Evolutionary conservation across 2,797 vertebrate genomes (phyloP).

Genomic region (Coilia nasus): DNA sequence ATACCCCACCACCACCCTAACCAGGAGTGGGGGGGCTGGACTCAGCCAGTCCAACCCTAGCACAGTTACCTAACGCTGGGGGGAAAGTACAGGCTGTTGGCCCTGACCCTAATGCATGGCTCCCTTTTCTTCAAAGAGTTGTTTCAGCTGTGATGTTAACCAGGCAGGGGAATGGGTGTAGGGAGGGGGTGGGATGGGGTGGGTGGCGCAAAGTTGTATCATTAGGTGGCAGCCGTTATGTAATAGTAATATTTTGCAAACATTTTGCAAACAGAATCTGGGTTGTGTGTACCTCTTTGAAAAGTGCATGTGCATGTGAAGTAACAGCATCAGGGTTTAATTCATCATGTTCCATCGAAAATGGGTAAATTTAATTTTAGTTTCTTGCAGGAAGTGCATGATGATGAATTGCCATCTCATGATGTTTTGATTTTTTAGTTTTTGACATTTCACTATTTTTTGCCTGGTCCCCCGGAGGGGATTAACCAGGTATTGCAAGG

Average conservation of each 20-base stretch:
- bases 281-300: background rate
- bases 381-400: background rate
- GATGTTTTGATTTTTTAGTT: background rate
- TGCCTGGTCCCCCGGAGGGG: no score
- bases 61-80: slow-evolving; percentile 21
- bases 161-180: background rate
- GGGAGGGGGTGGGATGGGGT: background rate
- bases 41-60: slow-evolving; percentile 2
- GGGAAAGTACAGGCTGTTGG: slow-evolving; percentile 14
- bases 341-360: background rate
- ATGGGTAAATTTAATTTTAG: background rate
- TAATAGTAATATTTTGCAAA: background rate
- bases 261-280: background rate
- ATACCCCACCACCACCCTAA: background rate
- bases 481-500: no score
- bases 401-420: background rate
- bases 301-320: background rate
- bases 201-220: background rate
- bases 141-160: slow-evolving; percentile 17
- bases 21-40: background rate
- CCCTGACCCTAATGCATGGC: background rate
- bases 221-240: background rate
- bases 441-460: background rate
- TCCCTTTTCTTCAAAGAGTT: background rate
- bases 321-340: background rate